Evolutionary conservation across 2,888 invertebrate genomes (phyloP).

Genomic region (Ochropleura leucogaster): DNA sequence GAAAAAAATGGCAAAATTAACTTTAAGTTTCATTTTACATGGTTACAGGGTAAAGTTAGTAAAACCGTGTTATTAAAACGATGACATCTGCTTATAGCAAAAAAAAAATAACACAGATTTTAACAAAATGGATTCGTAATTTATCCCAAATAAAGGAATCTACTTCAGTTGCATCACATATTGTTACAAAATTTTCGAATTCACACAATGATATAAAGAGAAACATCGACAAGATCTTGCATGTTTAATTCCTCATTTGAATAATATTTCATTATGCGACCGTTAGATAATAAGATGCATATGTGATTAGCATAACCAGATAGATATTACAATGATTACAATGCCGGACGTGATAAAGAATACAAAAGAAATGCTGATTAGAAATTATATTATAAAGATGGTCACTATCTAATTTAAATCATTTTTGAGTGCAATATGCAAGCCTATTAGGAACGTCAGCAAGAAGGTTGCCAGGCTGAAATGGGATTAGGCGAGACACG

Average conservation of each 20-base stretch:
- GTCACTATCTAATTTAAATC: constrained; percentile 18
- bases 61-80: neutral
- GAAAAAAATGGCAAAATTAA: too few relatives aligned
- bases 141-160: constrained; percentile 32
- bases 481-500: too few relatives aligned
- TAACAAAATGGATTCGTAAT: constrained; percentile 3
- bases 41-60: too few relatives aligned
- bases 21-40: too few relatives aligned
- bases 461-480: too few relatives aligned
- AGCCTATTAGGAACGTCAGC: too few relatives aligned
- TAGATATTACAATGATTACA: constrained; percentile 45
- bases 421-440: constrained; percentile 11
- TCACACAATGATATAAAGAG: constrained; percentile 34
- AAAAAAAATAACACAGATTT: neutral
- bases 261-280: constrained; percentile 52
- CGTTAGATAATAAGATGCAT: constrained; percentile 51
- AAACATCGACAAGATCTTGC: constrained; percentile 55
- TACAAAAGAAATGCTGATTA: constrained; percentile 44
- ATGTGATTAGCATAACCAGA: constrained; percentile 51
- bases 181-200: constrained; percentile 27
- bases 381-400: neutral
- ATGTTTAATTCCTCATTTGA: constrained; percentile 59
- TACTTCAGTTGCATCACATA: constrained; percentile 20
- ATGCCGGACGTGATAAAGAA: constrained; percentile 51
- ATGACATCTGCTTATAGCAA: neutral